A percentile compares a stretch with the other conserved stretches of the same genome.
Conservation (phyloP, 2,797 vertebrate species). For the Pangasius larnaudii region DNA sequence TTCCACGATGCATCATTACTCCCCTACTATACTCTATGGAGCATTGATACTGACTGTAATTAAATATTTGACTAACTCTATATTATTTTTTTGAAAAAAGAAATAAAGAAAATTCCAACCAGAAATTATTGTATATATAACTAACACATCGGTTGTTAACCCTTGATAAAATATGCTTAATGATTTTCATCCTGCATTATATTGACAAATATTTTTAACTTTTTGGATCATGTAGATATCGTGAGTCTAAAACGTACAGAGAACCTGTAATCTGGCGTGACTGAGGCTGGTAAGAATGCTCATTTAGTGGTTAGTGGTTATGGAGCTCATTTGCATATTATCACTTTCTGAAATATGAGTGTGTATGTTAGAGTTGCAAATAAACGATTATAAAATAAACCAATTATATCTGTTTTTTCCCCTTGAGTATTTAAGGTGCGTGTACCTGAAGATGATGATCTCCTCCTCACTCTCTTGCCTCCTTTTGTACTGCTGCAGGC, state of each 20-base stretch:
- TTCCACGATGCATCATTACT: background rate
- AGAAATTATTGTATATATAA: background rate
- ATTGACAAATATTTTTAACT: background rate
- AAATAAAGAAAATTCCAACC: background rate
- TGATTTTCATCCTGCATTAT: background rate
- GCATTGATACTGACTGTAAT: too few relatives aligned
- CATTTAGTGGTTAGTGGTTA: background rate
- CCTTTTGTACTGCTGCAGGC: slow-evolving; percentile 93
- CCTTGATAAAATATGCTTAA: background rate
- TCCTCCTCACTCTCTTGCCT: slow-evolving; percentile 86
- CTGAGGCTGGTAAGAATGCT: background rate
- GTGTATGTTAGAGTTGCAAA: background rate
- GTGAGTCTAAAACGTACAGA: background rate
- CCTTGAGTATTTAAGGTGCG: background rate
- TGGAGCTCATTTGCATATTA: background rate
- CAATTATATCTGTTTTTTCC: background rate
- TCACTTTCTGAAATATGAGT: background rate
- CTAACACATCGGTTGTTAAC: background rate
- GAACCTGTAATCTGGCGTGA: background rate
- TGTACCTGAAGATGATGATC: slow-evolving; percentile 94
- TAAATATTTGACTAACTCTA: too few relatives aligned
- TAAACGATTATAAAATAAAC: background rate
- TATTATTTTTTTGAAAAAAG: background rate
- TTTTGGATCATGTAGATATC: background rate
- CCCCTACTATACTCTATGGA: background rate